Conservation (phyloP, 2,113 vertebrate species). For the Rhadina sibilatrix region DNA sequence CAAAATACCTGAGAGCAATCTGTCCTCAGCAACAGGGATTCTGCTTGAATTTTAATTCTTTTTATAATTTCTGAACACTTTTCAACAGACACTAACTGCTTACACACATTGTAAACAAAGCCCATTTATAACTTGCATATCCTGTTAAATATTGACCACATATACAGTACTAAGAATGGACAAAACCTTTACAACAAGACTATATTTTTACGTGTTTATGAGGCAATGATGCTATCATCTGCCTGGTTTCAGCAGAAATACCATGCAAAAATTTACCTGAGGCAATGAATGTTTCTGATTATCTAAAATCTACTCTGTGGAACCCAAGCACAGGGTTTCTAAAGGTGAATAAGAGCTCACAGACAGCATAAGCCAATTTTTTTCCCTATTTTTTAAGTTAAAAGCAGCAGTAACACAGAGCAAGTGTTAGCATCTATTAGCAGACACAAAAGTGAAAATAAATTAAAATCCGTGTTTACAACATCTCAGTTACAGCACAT, state of each 20-base stretch:
- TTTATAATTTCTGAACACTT: background rate
- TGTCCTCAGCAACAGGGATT: background rate
- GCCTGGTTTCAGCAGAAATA: background rate
- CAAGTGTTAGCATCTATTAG: background rate
- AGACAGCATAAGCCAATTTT: background rate
- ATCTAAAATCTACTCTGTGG: conserved; percentile 37
- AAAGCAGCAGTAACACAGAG: conserved; percentile 12
- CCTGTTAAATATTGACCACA: background rate
- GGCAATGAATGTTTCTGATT: background rate
- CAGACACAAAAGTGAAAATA: background rate
- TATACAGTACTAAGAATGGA: background rate
- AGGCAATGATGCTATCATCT: background rate
- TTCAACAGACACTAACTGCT: background rate
- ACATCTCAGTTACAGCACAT: background rate
- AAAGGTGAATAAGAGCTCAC: background rate
- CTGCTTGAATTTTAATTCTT: background rate
- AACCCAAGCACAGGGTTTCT: conserved; percentile 10
- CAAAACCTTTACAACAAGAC: background rate
- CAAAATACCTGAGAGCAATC: background rate
- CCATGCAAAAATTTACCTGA: background rate
- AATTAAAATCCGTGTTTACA: background rate
- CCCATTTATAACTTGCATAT: background rate
- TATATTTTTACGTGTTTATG: background rate
- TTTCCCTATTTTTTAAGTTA: background rate
- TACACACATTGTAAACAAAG: background rate